Base-by-base conservation (phyloP, 2,113 vertebrate species). In the Nesospiza acunhae region DNA sequence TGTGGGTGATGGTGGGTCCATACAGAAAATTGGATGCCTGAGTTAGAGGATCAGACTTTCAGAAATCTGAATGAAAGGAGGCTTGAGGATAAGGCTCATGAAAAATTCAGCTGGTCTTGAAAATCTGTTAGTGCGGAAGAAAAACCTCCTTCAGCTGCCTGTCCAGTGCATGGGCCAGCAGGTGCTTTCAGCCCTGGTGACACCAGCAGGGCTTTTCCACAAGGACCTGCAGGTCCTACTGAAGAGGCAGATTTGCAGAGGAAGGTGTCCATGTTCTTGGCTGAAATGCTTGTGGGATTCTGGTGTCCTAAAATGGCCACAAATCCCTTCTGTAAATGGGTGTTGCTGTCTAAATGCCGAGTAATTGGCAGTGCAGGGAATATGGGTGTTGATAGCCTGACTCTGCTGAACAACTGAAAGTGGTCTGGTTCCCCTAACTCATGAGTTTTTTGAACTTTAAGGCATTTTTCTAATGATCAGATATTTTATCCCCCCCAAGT, bases 61-160 rank as follows among this genome's bases (percentile, higher is more conserved):
- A 46, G 42, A 75, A 93, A 41, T 13, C 52, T 62, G 55, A 68
- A 41, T 55, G 53, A 78, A 44, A 86, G 63, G 80, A 77, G 72
- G 15, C 70, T 41, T 73, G 84, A 89, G 66, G 74, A 33, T 81
- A 95, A 84, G 2, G 1, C 47, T 91, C n/a, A 30, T 94, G 39
- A 92, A 93, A 96, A 66, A 94, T 89, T 93, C 90, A 90, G 27
- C 30, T 86, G 63, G 70, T 26, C 56, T 75, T 67, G 79, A 69
- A 73, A 96, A 92, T 35, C 58, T 92, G 46, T 63, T 91, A 42
- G 56, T 11, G 78, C 78, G 78, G 74, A 82, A 82, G 42, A 46
- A 89, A 87, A 81, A 6, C 4, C 14, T 78, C 46, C 37, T 46
- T 55, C 24, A 49, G 73, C 55, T 0, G 2, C 44, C 6, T 8